Base-by-base conservation (phyloP, 2,797 vertebrate genomes). In the Arnoldichthys spilopterus region DNA sequence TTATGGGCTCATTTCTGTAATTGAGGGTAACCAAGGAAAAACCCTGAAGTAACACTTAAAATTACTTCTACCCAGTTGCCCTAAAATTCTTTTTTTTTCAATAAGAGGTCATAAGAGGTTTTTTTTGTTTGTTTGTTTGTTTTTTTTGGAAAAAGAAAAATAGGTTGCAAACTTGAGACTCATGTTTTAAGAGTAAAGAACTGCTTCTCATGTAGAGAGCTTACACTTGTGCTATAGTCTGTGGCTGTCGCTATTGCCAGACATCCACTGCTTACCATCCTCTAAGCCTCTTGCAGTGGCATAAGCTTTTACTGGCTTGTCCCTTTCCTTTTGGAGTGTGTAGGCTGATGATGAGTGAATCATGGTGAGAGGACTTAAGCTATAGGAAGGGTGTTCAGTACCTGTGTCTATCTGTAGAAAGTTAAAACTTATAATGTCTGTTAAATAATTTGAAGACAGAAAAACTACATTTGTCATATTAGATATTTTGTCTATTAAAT, bases 201-300 rank as follows among this genome's bases (percentile, higher is more conserved):
- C 24, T 8, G 15, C 13, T 56, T 58, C 32, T 22, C 6, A 22
- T 70, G 68, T 26, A 13, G 26, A 49, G 47, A 37, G 32, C 69
- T 54, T 53, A 53, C 20, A 54, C 6, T 43, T 6, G 8, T 4
- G 11, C 24, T 47, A 6, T 59, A 72, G 20, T 47, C 30, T 51
- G 76, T 28, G 66, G 64, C 7, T 28, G 63, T n/a, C 3, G 3
- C 13, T 37, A 28, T 70, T 51, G 43, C 43, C 45, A 67, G 43
- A 64, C 62, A 37, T 40, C 32, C 20, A 8, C 32, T 63, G 40
- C 73, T 75, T 53, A 47, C 72, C 61, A 72, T 37, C 20, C 59
- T 45, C 9, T 90, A 89, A 91, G 84, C 89, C 77, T 86, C 59
- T 86, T 87, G 86, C 81, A 74, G 83, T 81, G 53, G 76, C n/a